phyloP scores from a whole-genome alignment of 2,797 vertebrate species.

The Pampus argenteus region DNA sequence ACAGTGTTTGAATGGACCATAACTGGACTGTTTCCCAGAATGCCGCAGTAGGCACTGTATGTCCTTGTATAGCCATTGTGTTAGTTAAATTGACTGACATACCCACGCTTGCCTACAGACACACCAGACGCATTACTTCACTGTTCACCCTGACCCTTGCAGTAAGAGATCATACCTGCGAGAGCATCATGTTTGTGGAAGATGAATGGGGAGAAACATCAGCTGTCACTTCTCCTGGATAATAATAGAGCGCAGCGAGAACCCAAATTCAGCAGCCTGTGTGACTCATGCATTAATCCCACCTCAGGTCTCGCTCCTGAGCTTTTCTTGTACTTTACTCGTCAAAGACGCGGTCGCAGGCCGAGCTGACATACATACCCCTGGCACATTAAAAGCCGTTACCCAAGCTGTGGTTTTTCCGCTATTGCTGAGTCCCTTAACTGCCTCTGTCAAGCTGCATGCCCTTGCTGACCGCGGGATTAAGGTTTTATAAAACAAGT shows the following conservation, averaged over 20 bases:
- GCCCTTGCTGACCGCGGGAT: not conserved
- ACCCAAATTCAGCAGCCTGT: slow-evolving; percentile 1
- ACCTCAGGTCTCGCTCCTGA: slow-evolving; percentile 4
- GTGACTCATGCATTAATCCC: slow-evolving; percentile 18
- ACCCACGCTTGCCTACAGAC: not conserved
- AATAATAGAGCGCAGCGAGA: not conserved
- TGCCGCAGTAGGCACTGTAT: too few species aligned
- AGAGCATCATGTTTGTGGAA: not conserved
- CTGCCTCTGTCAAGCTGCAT: slow-evolving; percentile 2
- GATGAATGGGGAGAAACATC: not conserved
- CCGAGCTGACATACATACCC: not conserved
- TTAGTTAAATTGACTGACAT: not conserved
- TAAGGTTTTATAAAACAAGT: slow-evolving; percentile 8
- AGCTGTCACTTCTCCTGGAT: not conserved
- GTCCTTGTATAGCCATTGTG: too few species aligned
- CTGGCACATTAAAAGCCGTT: slow-evolving; percentile 50
- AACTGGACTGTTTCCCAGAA: too few species aligned
- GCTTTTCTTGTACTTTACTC: not conserved
- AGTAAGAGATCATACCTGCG: not conserved
- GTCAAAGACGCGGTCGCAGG: slow-evolving; percentile 6
- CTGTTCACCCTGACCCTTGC: not conserved
- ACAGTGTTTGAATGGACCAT: too few species aligned
- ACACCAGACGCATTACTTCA: not conserved
- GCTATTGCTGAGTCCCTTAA: not conserved
- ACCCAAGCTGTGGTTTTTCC: slow-evolving; percentile 1